A percentile compares a stretch with the other conserved stretches of the same genome.
Evolutionary conservation across 1,140 invertebrate genomes (phyloP).

Genomic region (Euura lappo): DNA sequence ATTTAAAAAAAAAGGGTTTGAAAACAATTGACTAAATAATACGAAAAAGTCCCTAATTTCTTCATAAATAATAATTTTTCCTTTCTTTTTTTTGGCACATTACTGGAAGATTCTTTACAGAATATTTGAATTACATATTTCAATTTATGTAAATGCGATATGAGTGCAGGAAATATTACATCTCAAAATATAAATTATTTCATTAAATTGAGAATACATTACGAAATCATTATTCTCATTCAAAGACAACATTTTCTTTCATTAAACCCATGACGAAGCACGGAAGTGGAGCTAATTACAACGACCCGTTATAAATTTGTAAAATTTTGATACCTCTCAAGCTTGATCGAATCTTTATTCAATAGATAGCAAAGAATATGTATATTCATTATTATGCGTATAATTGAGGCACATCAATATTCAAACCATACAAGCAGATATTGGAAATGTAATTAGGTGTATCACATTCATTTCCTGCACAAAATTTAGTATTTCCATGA

Average conservation of each 20-base stretch:
- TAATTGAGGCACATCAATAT: constrained; percentile 6
- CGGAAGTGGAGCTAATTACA: too few species aligned
- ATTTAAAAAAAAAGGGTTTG: not conserved
- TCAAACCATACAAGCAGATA: not conserved
- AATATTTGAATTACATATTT: not conserved
- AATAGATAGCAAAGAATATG: not conserved
- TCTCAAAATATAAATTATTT: not conserved
- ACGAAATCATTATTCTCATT: too few species aligned
- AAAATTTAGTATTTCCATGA: not conserved
- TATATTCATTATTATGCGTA: not conserved
- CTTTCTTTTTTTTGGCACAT: not conserved
- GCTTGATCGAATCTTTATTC: too few species aligned
- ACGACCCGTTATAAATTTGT: too few species aligned
- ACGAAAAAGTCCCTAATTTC: not conserved
- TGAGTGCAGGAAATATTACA: not conserved
- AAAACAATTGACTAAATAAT: not conserved
- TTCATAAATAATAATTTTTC: not conserved
- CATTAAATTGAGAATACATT: too few species aligned
- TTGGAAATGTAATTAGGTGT: not conserved
- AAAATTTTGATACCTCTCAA: too few species aligned
- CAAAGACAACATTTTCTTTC: too few species aligned
- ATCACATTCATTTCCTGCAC: constrained; percentile 7
- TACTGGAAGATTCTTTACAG: not conserved
- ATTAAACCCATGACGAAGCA: too few species aligned
- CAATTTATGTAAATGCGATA: not conserved